Conservation (phyloP, 2,797 vertebrate species). For the Sebastes nivosus region DNA sequence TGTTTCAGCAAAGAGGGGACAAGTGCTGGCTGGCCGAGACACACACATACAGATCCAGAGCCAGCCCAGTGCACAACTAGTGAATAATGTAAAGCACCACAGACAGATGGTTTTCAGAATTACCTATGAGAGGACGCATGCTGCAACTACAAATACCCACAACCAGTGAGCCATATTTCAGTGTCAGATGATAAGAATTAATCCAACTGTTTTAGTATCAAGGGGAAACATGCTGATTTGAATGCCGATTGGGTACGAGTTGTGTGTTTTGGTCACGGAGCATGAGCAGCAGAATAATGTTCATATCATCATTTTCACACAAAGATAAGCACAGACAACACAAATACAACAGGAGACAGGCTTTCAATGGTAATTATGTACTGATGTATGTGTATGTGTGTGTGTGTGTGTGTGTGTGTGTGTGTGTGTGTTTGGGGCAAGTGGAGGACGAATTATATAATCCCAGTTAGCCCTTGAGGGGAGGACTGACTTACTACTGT, state of each 20-base stretch:
- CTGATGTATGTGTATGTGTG: neutral
- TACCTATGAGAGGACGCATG: conserved; percentile 46
- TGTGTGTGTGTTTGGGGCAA: conserved; percentile 26
- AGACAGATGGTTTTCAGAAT: conserved; percentile 63
- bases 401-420: neutral
- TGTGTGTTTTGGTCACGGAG: conserved; percentile 47
- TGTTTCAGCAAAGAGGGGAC: conserved; percentile 46
- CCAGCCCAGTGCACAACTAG: conserved; percentile 14
- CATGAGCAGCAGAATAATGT: conserved; percentile 49
- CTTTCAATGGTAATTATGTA: conserved; percentile 35
- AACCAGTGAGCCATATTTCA: conserved; percentile 32
- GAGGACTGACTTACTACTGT: conserved; percentile 44
- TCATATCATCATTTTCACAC: conserved; percentile 39
- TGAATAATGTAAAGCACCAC: conserved; percentile 71
- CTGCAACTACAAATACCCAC: conserved; percentile 46
- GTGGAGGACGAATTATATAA: conserved; percentile 59
- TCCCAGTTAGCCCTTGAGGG: conserved; percentile 38
- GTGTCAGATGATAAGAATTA: conserved; percentile 37
- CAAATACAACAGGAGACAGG: conserved; percentile 42
- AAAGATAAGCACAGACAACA: conserved; percentile 44
- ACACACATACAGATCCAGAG: conserved; percentile 12
- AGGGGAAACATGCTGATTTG: conserved; percentile 43
- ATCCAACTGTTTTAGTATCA: conserved; percentile 37
- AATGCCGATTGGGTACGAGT: conserved; percentile 37
- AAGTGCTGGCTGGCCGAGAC: conserved; percentile 19